phyloP scores from a whole-genome alignment of 1,140 invertebrate genomes.

The Chironomus tepperi region DNA sequence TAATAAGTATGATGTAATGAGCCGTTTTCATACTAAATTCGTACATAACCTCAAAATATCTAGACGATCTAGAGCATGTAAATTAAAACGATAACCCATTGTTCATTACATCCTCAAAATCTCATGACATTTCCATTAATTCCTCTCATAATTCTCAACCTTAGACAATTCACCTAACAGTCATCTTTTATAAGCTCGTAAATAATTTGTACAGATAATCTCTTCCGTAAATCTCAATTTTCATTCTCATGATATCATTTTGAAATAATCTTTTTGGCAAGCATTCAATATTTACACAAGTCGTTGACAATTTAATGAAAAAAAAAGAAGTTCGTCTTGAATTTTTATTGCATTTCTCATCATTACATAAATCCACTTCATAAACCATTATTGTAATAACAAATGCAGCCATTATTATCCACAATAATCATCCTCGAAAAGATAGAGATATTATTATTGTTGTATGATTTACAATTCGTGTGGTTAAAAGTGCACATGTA shows the following conservation, averaged over 20 bases:
- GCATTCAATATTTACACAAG: background rate
- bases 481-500: background rate
- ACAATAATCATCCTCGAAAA: background rate
- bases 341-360: slow-evolving; percentile 9
- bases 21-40: too few relatives aligned
- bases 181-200: background rate
- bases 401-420: slow-evolving; percentile 12
- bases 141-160: background rate
- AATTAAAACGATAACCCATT: background rate
- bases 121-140: background rate
- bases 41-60: too few relatives aligned
- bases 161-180: background rate
- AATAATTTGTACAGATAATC: background rate
- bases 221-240: background rate
- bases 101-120: background rate
- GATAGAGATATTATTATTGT: background rate
- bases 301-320: slow-evolving; percentile 14
- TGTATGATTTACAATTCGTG: background rate
- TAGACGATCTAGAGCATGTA: too few relatives aligned
- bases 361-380: slow-evolving; percentile 7
- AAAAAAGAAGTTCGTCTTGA: background rate
- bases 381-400: slow-evolving; percentile 9
- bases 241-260: background rate
- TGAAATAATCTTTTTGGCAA: background rate
- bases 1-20: too few relatives aligned